phyloP scores from a whole-genome alignment of 2,113 vertebrate species.

The Dolichotis patagonum region DNA sequence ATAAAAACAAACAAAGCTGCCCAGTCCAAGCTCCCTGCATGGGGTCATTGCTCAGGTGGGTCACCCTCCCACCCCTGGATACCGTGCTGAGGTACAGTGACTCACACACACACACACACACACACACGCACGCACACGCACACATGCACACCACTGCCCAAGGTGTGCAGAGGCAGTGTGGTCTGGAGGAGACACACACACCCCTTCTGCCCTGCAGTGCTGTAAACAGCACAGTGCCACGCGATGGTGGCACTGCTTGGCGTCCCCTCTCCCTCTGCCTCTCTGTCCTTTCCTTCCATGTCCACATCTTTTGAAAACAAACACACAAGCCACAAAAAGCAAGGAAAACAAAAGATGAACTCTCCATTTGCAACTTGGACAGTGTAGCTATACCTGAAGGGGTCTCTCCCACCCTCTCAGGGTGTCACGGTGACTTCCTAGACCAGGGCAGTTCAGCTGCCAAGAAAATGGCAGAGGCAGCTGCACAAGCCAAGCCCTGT shows the following conservation, averaged over 20 bases:
- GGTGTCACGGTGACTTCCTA: background rate
- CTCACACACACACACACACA: background rate
- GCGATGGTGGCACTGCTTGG: fast-evolving
- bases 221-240: fast-evolving
- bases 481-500: too few species aligned
- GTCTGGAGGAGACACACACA: background rate
- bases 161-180: too few species aligned
- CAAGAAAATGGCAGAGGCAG: too few species aligned
- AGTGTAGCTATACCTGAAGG: fast-evolving
- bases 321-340: background rate
- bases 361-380: background rate
- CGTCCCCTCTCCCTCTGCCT: background rate
- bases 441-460: too few species aligned
- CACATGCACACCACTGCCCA: background rate
- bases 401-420: background rate
- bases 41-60: background rate
- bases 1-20: background rate
- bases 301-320: background rate
- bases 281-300: background rate
- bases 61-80: fast-evolving
- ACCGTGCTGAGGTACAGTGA: background rate
- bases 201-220: background rate
- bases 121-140: background rate
- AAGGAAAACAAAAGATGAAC: background rate
- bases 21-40: background rate